Evolutionary conservation across 2,888 invertebrate genomes (phyloP).

Genomic region (Trichogramma evanescens): DNA sequence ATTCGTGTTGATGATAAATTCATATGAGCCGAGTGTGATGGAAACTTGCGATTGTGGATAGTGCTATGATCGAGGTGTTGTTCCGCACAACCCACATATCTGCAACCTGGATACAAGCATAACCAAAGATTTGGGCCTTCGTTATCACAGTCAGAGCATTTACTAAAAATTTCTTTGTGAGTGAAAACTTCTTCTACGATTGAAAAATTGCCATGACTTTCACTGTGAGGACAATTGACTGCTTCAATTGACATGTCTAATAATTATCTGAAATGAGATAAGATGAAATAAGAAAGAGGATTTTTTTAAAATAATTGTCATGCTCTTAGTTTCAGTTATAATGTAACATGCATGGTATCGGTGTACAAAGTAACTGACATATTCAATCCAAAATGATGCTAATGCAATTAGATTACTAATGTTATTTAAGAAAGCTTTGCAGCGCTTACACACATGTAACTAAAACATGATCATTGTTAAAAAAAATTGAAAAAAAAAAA

Average conservation of each 20-base stretch:
- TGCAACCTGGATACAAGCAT: conserved; percentile 73
- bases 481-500: too few species aligned
- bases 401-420: too few species aligned
- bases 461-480: too few species aligned
- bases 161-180: conserved; percentile 35
- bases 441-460: too few species aligned
- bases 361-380: too few species aligned
- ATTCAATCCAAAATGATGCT: too few species aligned
- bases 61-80: conserved; percentile 77
- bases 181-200: conserved; percentile 36
- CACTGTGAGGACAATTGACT: conserved; percentile 40
- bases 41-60: conserved; percentile 65
- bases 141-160: conserved; percentile 67
- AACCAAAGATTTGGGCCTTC: conserved; percentile 79
- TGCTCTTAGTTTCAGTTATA: too few species aligned
- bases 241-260: conserved; percentile 39
- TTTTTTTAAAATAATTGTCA: too few species aligned
- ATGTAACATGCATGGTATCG: too few species aligned
- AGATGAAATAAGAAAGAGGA: too few species aligned
- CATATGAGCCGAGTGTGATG: conserved; percentile 72
- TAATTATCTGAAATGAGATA: background rate
- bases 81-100: conserved; percentile 77
- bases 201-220: conserved; percentile 35
- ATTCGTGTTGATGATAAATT: conserved; percentile 76
- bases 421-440: too few species aligned